These are phyloP conservation scores for Sipunculus nudus DNA, from an alignment of 2,888 invertebrate genomes.

Conservation along the genomic window DNA sequence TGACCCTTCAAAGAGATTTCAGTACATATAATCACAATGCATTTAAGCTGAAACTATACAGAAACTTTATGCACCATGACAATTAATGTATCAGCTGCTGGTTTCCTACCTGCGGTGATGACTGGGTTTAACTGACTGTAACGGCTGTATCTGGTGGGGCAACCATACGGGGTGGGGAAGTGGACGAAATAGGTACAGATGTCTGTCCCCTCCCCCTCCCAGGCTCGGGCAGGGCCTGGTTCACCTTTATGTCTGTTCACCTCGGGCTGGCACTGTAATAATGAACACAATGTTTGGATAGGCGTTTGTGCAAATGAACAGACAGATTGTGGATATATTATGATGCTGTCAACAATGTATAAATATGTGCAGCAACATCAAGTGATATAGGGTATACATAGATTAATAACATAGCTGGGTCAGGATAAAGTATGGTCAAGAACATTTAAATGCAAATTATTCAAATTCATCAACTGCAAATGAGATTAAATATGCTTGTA, in stretches of 20 bases:
- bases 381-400: too few relatives aligned
- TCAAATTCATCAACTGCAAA: too few relatives aligned
- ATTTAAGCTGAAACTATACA: background rate
- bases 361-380: background rate
- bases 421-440: too few relatives aligned
- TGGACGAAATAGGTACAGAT: conserved; percentile 10
- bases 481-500: background rate
- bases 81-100: background rate
- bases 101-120: conserved; percentile 12
- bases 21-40: background rate
- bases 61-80: background rate
- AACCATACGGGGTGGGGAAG: conserved; percentile 10
- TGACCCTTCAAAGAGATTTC: too few relatives aligned
- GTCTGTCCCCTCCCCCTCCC: conserved; percentile 8
- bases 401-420: too few relatives aligned
- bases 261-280: background rate
- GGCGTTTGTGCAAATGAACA: too few relatives aligned
- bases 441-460: too few relatives aligned
- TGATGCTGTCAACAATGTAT: background rate
- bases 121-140: background rate
- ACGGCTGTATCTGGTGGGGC: conserved; percentile 2
- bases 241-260: background rate
- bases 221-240: background rate
- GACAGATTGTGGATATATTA: too few relatives aligned
- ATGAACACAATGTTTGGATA: too few relatives aligned